Base-by-base conservation (phyloP, 2,888 invertebrate genomes). In the Bursaphelenchus okinawaensis region DNA sequence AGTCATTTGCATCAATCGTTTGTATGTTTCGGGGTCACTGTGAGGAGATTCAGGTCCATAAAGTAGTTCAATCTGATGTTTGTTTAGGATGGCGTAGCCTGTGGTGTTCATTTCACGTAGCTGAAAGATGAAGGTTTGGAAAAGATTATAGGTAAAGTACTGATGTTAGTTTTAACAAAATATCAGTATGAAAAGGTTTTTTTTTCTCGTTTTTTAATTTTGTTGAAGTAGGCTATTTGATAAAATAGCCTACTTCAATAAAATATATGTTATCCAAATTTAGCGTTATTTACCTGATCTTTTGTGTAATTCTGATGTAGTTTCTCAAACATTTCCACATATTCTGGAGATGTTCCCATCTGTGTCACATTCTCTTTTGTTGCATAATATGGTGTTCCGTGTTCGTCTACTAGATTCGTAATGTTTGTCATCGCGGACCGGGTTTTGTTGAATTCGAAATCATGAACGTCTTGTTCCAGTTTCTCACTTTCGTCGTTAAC, bases 31-130 rank as follows among this genome's bases (percentile, higher is more conserved):
- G 16, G 63, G 29, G 27, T 63, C 31, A 28, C 77, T 71, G 61
- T 73, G 80, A 7, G 81, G 79, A 22, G 75, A 74, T 3, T 70
- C 67, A 31, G 72, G 65, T 54, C 80, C 80, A 61, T 80, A 80
- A 7, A 80, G 59, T 19, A 74, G 68, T 6, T 76, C 68, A 51
- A 80, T 24, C 64, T 80, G 80, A 12, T 72, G 67, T n/a, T 55
- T 16, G 6, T 69, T 72, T 60, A 80, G 57, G 55, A 75, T 68
- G 0, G 76, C 67, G 64, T 65, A 80, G 8, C 80, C 80, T 2
- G 73, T 68, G 31, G 68, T 67, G 62, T 81, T 78, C 62, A 80
- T 57, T 16, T 72, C 68, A 22, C 64, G 63, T 26, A 68, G 69
- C 74, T 75, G 40, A 56, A 63, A 55, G 22, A 56, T n/a, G n/a